Base-by-base conservation (phyloP, 2,113 vertebrate genomes). In the Silurus glanis region DNA sequence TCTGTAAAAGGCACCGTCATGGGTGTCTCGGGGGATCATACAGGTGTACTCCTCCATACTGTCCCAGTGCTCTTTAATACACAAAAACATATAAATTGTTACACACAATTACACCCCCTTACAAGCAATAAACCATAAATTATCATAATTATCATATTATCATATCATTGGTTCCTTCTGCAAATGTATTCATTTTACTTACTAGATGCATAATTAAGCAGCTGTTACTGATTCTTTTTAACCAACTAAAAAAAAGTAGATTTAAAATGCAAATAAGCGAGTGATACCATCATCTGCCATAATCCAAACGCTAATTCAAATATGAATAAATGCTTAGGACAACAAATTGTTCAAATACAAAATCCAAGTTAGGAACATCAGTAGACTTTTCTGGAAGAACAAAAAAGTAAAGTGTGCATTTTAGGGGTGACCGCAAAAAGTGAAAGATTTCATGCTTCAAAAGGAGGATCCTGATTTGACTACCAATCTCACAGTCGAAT, bases 1-100 rank as follows among this genome's bases (percentile, higher is more conserved):
- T 92, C 98, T 95, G 87, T 99, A 99, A 91, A 99, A 99, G 6
- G 98, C 98, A 0, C 98, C 98, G 4, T 99, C 98, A 0, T 99
- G 98, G 9, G 98, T 99, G 86, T 99, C 98, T 90, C 97, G 95
- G 0, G 98, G 98, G 84, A 99, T 99, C 97, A 99, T 97, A 89
- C 98, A 99, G 0, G 98, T 98, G 6, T 99, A 99, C 85, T 99
- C 97, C 82, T 99, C 98, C 98, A 99, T 99, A 92, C 98, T 99
- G 90, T 99, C 98, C 98, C 98, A 99, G 90, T 99, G 97, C 28
- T 97, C 98, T 99, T 90, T 47, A 82, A 75, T 19, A 13, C 90
- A 51, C 47, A 59, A 28, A 64, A 14, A 82, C 25, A 72, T 21
- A 6, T 8, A 53, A 47, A 74, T 62, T 53, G 53, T 67, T 53